Evolutionary conservation across 1,140 invertebrate species (phyloP), one percentile per base, ranked within the genome.

Genomic region (Drosophila biarmipes): DNA sequence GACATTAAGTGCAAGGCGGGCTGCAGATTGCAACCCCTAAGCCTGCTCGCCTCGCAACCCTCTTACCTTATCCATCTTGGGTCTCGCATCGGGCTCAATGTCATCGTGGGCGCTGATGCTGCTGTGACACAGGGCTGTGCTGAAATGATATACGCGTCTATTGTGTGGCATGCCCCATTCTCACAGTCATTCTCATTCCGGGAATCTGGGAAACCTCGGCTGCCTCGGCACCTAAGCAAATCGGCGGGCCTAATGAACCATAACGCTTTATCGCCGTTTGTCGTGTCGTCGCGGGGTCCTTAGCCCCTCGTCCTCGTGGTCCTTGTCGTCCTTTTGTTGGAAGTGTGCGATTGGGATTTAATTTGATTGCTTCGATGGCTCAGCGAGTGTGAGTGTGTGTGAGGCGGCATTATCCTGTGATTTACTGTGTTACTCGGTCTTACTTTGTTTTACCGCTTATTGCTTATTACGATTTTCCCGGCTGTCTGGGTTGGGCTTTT

Each of bases 331-430:
- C 76, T 31, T 31, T 31, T 10, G 7, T 8, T 8, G 7, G 4
- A 84, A 89, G 84, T 89, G 84, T 89, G 85, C 85, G 85, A 89
- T 89, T 89, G 84, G 84, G 85, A 89, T 89, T 89, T 89, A 89
- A 89, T 90, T 89, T 89, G 84, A 89, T 89, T 89, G 84, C 84
- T 89, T 90, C 79, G 69, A 89, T 89, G 79, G 54, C 66, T 73
- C 43, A 24, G 43, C 43, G 43, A 45, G 52, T 71, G 53, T 61
- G 62, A 29, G 61, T 43, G 52, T 51, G 71, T 71, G 66, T 46
- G 58, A 71, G 52, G 59, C 54, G 63, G 85, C 76, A 82, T 89
- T 89, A 89, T 87, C 85, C 73, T 77, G 76, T 89, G 84, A 89
- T 89, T 89, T 89, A 89, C 84, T 89, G 84, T 89, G 81, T 89